Evolutionary conservation across 2,113 vertebrate species (phyloP).

Genomic region (Sapajus apella): DNA sequence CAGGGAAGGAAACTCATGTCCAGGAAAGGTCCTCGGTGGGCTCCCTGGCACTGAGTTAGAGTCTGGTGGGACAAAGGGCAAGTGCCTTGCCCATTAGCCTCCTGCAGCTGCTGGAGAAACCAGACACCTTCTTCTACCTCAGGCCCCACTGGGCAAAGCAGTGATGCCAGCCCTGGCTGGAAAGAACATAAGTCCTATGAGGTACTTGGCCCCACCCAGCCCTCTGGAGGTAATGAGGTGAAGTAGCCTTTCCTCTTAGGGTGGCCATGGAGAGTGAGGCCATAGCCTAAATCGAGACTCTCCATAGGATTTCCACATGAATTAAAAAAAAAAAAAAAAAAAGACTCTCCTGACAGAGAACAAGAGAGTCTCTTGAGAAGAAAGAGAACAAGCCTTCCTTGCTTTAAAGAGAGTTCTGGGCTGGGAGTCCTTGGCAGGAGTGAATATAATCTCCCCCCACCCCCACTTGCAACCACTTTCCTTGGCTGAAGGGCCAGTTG

Average conservation of each 20-base stretch:
- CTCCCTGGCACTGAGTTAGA: neutral
- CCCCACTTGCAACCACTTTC: neutral
- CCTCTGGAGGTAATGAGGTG: constrained; percentile 50
- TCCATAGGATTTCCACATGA: neutral
- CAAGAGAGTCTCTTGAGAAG: neutral
- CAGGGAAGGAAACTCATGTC: neutral
- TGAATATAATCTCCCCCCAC: neutral
- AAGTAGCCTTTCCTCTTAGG: constrained; percentile 53
- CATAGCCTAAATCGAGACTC: constrained; percentile 20
- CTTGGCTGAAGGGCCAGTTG: constrained; percentile 25
- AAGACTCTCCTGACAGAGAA: constrained; percentile 32
- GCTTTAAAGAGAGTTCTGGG: neutral
- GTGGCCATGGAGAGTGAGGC: neutral
- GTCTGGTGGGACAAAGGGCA: constrained; percentile 56
- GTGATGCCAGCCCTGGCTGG: constrained; percentile 29
- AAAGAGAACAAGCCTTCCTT: constrained; percentile 33
- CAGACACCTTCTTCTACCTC: constrained; percentile 45
- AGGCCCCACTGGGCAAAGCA: neutral
- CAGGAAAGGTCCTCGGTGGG: neutral
- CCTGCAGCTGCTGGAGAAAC: constrained; percentile 58
- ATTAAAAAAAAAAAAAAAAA: too few species aligned
- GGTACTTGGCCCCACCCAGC: neutral
- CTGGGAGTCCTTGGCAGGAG: neutral
- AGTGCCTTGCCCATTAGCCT: neutral
- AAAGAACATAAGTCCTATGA: constrained; percentile 21